phyloP scores from a whole-genome alignment of 2,797 vertebrate species.

The Pangasius djambal region DNA sequence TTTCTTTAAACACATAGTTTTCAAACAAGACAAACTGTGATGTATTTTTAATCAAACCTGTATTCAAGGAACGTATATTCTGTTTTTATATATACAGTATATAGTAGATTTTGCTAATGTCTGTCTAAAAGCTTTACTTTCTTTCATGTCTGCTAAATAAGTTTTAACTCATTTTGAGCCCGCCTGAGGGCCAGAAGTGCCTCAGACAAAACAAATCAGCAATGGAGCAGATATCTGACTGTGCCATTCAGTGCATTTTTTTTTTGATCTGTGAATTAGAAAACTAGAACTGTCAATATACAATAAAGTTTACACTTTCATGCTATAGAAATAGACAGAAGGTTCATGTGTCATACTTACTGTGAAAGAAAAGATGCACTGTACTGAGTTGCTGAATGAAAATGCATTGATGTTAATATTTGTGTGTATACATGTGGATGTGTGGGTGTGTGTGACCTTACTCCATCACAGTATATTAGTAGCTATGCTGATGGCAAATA shows the following conservation, averaged over 20 bases:
- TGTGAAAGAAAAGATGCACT: background rate
- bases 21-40: constrained; percentile 72
- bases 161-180: background rate
- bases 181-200: constrained; percentile 25
- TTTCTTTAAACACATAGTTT: constrained; percentile 66
- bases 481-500: constrained; percentile 60
- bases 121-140: constrained; percentile 61
- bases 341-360: background rate
- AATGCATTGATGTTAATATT: background rate
- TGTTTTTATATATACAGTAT: constrained; percentile 59
- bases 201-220: constrained; percentile 59
- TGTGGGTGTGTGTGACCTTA: constrained; percentile 6
- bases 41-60: constrained; percentile 57
- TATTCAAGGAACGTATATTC: constrained; percentile 45
- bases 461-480: constrained; percentile 52
- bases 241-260: constrained; percentile 69
- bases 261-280: constrained; percentile 75
- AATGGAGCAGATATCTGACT: constrained; percentile 74
- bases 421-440: background rate
- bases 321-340: constrained; percentile 58
- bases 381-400: background rate
- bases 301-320: constrained; percentile 87
- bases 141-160: constrained; percentile 52
- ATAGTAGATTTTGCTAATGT: constrained; percentile 50
- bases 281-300: constrained; percentile 72